phyloP scores from a whole-genome alignment of 2,113 vertebrate species.

The Otocyon megalotis region DNA sequence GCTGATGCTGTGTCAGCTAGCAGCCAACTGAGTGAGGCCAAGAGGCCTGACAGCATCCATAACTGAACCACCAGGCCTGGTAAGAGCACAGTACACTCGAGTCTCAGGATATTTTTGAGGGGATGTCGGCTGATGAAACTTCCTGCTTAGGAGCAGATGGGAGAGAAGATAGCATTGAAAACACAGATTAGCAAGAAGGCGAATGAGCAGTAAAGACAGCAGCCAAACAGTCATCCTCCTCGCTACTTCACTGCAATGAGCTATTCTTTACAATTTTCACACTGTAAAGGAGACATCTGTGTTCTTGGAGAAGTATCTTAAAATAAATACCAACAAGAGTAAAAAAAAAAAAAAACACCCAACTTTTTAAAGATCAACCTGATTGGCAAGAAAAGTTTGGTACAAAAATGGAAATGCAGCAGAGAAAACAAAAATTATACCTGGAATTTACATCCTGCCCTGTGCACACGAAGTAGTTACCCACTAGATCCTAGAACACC shows the following conservation, averaged over 20 bases:
- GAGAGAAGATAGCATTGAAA: background rate
- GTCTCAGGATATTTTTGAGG: conserved; percentile 74
- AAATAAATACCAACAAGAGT: conserved; percentile 70
- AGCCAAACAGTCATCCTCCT: background rate
- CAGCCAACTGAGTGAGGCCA: conserved; percentile 52
- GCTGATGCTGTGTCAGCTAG: conserved; percentile 71
- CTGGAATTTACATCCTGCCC: background rate
- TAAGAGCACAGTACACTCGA: conserved; percentile 77
- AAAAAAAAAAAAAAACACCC: background rate
- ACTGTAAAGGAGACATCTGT: conserved; percentile 68
- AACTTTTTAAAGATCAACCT: conserved; percentile 64
- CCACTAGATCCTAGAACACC: background rate
- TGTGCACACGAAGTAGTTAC: background rate
- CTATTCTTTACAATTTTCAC: conserved; percentile 53
- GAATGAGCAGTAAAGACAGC: background rate
- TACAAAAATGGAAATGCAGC: conserved; percentile 44
- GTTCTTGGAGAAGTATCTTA: conserved; percentile 65
- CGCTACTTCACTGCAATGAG: background rate
- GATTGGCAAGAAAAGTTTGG: background rate
- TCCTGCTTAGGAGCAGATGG: conserved; percentile 58
- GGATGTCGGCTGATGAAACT: conserved; percentile 64
- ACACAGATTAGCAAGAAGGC: background rate
- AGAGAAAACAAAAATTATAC: background rate
- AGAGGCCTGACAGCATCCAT: conserved; percentile 19
- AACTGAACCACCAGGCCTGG: conserved; percentile 75